Evolutionary conservation across 2,113 vertebrate genomes (phyloP), one percentile per base, ranked within the genome.

Genomic region (Rostratula benghalensis): DNA sequence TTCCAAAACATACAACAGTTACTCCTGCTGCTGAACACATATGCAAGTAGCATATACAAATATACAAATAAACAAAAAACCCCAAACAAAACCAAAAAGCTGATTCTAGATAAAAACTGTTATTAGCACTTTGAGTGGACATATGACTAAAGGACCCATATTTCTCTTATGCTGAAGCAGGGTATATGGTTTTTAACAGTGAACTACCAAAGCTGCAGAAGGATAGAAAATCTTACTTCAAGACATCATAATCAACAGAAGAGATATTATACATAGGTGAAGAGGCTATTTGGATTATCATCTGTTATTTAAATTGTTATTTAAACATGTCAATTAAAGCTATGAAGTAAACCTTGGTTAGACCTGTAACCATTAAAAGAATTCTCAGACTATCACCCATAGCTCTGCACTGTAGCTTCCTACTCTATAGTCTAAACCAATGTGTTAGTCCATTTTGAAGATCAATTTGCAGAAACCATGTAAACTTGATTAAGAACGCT

Each of bases 1-100:
- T 96, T 94, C 85, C 85, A 92, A 93, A 97, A 51, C 82, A 96
- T 93, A 78, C 71, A 91, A 87, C 5, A 57, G 67, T 94, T 95
- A 81, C 63, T 78, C 3, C 92, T 93, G 75, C 79, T 83, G 86
- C 81, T 95, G 68, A 67, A 63, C 25, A 78, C 30, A 68, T 18
- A 35, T 45, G 28, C 27, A 88, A 68, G 65, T 41, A 90, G 59
- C 87, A n/a, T n/a, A n/a, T 92, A 88, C 33, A 87, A 37, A 67
- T 50, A 59, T 54, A 87, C 46, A 61, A 45, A 63, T 35, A 71
- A 41, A 78, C 41, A 41, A 23, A 67, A 41, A 17, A 15, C 45
- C 16, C 45, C 45, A 45, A 45, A 45, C 45, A 45, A 45, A 45
- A 45, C 18, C 17, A 39, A 43, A 81, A 63, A 65, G 15, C 16